Percentiles rank a stretch among this genome's conserved stretches.
Conservation (phyloP, 2,888 invertebrate species). For the Tenthredo notha region DNA sequence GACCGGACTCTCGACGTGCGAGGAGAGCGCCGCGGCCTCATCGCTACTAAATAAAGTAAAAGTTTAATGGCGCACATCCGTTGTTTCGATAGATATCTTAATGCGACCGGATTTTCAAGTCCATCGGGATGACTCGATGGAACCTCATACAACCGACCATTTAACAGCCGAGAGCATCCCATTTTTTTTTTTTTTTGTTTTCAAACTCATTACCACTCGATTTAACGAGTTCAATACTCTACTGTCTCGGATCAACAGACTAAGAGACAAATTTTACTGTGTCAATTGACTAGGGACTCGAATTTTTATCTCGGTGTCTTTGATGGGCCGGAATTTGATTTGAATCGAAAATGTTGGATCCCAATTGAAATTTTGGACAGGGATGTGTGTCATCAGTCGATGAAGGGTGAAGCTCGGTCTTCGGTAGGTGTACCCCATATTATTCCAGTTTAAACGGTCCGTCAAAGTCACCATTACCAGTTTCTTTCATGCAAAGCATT, state of each 20-base stretch:
- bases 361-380: not conserved
- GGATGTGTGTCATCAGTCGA: not conserved
- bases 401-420: not conserved
- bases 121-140: slow-evolving; percentile 70
- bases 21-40: slow-evolving; percentile 57
- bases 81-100: slow-evolving; percentile 77
- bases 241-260: slow-evolving; percentile 3
- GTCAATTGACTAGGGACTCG: not conserved
- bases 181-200: not conserved
- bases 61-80: slow-evolving; percentile 77
- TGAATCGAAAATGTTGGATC: not conserved
- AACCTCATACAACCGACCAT: slow-evolving; percentile 55
- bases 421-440: slow-evolving; percentile 60
- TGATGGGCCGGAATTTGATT: not conserved
- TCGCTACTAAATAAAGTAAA: slow-evolving; percentile 74
- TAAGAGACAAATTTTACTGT: not conserved
- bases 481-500: slow-evolving; percentile 76
- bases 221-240: slow-evolving; percentile 71
- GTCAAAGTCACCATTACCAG: slow-evolving; percentile 78
- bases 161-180: slow-evolving; percentile 34
- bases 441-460: slow-evolving; percentile 77
- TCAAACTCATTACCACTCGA: slow-evolving; percentile 6
- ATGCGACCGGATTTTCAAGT: slow-evolving; percentile 78
- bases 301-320: not conserved
- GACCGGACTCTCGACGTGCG: slow-evolving; percentile 58